phyloP scores from a whole-genome alignment of 2,113 vertebrate genomes.

The Tamias sibiricus region DNA sequence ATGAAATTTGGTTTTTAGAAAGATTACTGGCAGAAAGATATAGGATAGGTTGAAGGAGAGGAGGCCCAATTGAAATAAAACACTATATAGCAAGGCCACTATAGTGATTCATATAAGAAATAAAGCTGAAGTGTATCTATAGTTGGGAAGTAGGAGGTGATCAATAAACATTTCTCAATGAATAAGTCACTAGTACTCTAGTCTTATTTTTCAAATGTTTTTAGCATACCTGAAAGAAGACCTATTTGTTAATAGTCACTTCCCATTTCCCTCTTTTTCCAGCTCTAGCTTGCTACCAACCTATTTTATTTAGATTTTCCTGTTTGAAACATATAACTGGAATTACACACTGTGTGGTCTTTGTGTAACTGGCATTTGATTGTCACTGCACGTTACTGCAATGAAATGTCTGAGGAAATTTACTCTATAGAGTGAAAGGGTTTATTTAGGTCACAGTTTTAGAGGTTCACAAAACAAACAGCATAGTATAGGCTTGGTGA shows the following conservation, averaged over 20 bases:
- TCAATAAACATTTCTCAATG: slow-evolving; percentile 10
- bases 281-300: neutral
- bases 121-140: neutral
- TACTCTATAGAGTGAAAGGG: neutral
- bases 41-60: neutral
- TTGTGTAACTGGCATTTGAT: neutral
- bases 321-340: neutral
- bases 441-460: too few species aligned
- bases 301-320: neutral
- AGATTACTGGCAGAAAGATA: neutral
- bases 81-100: neutral
- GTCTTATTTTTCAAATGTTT: neutral
- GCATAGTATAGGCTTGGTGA: neutral
- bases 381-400: neutral
- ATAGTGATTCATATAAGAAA: neutral
- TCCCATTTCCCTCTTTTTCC: neutral
- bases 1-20: neutral
- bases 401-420: neutral
- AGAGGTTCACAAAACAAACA: neutral
- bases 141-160: neutral
- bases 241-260: neutral
- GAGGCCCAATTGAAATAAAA: neutral
- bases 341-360: neutral
- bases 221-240: neutral
- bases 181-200: neutral